Conservation (phyloP, 2,797 vertebrate genomes). For the Epinephelus malabaricus region DNA sequence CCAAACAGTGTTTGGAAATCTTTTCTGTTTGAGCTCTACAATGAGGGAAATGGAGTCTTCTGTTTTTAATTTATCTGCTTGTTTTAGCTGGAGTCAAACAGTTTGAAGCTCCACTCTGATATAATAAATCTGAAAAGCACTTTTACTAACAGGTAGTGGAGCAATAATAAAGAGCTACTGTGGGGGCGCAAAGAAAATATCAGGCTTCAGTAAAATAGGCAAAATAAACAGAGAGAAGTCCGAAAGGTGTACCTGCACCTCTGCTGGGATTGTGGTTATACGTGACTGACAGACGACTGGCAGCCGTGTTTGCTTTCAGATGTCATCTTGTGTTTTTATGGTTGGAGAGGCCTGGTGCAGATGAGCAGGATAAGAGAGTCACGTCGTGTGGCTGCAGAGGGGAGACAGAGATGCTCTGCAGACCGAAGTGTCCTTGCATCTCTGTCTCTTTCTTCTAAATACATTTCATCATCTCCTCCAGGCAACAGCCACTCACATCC, state of each 20-base stretch:
- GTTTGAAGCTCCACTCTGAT: background rate
- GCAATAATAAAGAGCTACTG: constrained; percentile 3
- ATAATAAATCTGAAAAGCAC: background rate
- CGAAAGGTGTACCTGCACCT: no score
- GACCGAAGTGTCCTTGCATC: background rate
- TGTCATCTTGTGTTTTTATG: background rate
- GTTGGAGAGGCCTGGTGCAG: background rate
- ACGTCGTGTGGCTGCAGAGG: background rate
- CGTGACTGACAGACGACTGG: background rate
- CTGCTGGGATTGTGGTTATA: background rate
- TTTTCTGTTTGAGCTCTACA: background rate
- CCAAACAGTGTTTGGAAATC: background rate
- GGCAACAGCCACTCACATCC: constrained; percentile 6
- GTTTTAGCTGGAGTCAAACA: constrained; percentile 4
- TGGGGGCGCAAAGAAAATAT: background rate
- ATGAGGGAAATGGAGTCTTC: background rate
- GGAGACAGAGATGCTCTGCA: background rate
- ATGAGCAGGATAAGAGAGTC: background rate
- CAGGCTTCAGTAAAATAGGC: background rate
- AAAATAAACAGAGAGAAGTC: background rate
- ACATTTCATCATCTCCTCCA: constrained; percentile 23
- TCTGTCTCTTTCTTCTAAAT: constrained; percentile 8
- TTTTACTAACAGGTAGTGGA: constrained; percentile 14
- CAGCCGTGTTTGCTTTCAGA: constrained; percentile 1
- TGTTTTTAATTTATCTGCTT: constrained; percentile 24